These are phyloP conservation scores for Pollenia angustigena DNA, from an alignment of 2,888 invertebrate species.

Conservation along the genomic window DNA sequence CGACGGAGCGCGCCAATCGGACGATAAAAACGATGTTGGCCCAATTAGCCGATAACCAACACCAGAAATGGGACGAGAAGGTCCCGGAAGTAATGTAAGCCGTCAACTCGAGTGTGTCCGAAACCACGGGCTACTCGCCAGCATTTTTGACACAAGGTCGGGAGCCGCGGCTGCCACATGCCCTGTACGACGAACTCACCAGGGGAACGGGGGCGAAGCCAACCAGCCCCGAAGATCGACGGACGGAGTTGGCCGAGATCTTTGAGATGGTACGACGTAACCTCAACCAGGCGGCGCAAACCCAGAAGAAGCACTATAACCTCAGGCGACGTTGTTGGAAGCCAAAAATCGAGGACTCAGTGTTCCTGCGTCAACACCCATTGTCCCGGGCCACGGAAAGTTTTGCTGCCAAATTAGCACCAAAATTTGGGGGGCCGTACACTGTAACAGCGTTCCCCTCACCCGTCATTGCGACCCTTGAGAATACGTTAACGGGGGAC, in stretches of 20 bases:
- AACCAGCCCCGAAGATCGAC: not conserved
- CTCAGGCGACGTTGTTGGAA: too few relatives aligned
- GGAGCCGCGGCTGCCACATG: not conserved
- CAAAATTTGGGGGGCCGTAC: too few relatives aligned
- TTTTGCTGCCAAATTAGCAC: too few relatives aligned
- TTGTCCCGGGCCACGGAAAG: too few relatives aligned
- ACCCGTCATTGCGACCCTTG: too few relatives aligned
- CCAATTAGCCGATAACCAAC: too few relatives aligned
- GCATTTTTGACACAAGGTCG: not conserved
- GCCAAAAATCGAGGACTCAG: too few relatives aligned
- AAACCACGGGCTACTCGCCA: not conserved
- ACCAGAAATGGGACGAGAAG: not conserved
- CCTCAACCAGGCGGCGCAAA: too few relatives aligned
- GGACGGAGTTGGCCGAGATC: not conserved
- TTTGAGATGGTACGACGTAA: not conserved
- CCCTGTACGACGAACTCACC: not conserved
- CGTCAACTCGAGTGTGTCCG: not conserved
- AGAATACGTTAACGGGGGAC: too few relatives aligned
- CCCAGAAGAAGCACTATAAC: too few relatives aligned
- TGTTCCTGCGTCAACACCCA: too few relatives aligned
- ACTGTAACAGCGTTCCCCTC: too few relatives aligned
- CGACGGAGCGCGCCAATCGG: not conserved
- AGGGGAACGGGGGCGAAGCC: not conserved
- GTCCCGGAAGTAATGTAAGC: not conserved
- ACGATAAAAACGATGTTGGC: not conserved